Percentiles rank a stretch among this genome's conserved stretches.
These are phyloP conservation scores for Torymus texanus DNA, from an alignment of 2,888 invertebrate genomes.

Conservation along the genomic window DNA sequence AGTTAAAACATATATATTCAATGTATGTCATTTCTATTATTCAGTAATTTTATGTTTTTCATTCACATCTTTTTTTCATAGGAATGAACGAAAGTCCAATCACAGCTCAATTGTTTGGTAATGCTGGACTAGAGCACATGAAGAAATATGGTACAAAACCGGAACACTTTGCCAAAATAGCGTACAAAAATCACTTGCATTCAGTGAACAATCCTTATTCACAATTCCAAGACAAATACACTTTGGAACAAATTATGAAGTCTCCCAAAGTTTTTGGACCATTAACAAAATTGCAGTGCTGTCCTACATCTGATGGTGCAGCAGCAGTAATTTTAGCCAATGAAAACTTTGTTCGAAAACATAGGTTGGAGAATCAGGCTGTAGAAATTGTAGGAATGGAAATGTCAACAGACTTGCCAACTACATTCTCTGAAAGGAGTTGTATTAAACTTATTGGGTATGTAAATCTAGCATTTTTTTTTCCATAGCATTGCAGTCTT, in stretches of 20 bases:
- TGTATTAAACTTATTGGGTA: slow-evolving; percentile 83
- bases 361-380: slow-evolving; percentile 89
- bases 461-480: slow-evolving; percentile 24
- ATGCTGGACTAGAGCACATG: slow-evolving; percentile 97
- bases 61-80: slow-evolving; percentile 45
- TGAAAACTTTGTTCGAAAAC: slow-evolving; percentile 90
- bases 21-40: neutral
- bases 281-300: slow-evolving; percentile 97
- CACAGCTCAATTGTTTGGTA: slow-evolving; percentile 96
- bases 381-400: slow-evolving; percentile 98
- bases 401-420: slow-evolving; percentile 94
- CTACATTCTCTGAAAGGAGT: slow-evolving; percentile 88
- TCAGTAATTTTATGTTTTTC: neutral
- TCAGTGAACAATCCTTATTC: slow-evolving; percentile 98
- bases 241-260: slow-evolving; percentile 90
- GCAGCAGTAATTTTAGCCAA: slow-evolving; percentile 94
- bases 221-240: slow-evolving; percentile 94
- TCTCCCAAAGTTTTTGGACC: slow-evolving; percentile 94
- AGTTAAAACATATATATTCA: neutral
- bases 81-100: slow-evolving; percentile 87
- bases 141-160: slow-evolving; percentile 94
- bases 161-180: slow-evolving; percentile 97
- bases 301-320: slow-evolving; percentile 98
- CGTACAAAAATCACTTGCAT: slow-evolving; percentile 97
- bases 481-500: too few relatives aligned